phyloP scores from a whole-genome alignment of 2,113 vertebrate genomes.

The Eurystomus gularis region DNA sequence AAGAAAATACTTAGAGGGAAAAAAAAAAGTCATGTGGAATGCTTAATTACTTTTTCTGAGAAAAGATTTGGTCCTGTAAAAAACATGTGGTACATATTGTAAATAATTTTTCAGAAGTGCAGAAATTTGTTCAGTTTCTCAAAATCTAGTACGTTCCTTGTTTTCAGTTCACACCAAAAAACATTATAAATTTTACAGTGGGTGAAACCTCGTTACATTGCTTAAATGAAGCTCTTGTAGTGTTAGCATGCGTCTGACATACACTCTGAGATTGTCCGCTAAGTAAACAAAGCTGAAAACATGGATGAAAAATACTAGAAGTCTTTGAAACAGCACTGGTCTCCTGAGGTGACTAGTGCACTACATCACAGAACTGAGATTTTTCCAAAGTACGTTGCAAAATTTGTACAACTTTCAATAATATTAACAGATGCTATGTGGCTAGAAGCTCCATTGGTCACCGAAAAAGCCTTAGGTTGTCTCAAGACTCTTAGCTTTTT shows the following conservation, averaged over 20 bases:
- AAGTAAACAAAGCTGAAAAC: background rate
- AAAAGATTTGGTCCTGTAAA: background rate
- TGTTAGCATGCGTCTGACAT: background rate
- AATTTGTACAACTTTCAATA: background rate
- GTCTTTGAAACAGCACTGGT: background rate
- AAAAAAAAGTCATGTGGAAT: background rate
- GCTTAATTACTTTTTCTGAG: background rate
- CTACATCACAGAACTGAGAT: background rate
- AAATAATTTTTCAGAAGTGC: background rate
- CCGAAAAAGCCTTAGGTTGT: background rate
- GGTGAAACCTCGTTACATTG: background rate
- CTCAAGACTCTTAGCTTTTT: background rate
- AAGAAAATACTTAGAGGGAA: background rate
- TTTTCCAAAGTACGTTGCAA: background rate
- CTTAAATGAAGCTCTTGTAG: background rate
- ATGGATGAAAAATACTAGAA: background rate
- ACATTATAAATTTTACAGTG: background rate
- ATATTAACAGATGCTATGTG: too few relatives aligned
- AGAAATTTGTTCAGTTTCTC: background rate
- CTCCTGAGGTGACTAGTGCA: background rate
- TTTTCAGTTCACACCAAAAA: background rate
- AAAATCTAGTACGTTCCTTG: background rate
- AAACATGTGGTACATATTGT: background rate
- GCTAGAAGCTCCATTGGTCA: background rate
- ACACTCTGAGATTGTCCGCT: background rate